Percentiles rank a stretch among this genome's conserved stretches.
These are phyloP conservation scores for Scrobipalpa atriplicella DNA, from an alignment of 2,888 invertebrate species.

Conservation along the genomic window DNA sequence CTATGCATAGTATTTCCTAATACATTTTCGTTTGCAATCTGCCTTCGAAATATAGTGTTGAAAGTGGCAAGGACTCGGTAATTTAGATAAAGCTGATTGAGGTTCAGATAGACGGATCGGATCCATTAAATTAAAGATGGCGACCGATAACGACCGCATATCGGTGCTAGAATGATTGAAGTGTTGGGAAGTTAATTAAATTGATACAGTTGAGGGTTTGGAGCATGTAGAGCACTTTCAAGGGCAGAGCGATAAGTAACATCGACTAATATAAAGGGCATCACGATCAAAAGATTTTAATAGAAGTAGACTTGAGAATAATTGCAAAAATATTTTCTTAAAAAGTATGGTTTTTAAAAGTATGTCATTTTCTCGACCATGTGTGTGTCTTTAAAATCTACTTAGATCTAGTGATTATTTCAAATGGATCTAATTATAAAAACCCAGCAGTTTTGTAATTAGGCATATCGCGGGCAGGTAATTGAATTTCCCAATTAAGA, in stretches of 20 bases:
- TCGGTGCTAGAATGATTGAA: constrained; percentile 35
- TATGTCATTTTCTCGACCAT: no score
- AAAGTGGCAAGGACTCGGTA: constrained; percentile 55
- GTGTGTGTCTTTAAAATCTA: no score
- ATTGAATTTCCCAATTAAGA: not conserved
- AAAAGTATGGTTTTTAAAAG: no score
- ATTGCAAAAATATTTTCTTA: no score
- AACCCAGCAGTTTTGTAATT: not conserved
- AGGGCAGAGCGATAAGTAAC: not conserved
- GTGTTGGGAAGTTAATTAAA: constrained; percentile 9
- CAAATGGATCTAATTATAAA: not conserved
- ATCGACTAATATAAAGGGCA: not conserved
- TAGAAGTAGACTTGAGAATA: no score
- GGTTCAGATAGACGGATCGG: constrained; percentile 59
- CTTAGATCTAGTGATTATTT: not conserved
- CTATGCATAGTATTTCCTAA: constrained; percentile 25
- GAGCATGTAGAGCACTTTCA: not conserved
- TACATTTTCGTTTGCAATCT: constrained; percentile 25
- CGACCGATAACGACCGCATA: constrained; percentile 43
- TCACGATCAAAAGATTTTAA: not conserved
- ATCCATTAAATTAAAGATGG: constrained; percentile 59
- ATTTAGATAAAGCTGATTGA: constrained; percentile 62
- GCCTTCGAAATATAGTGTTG: constrained; percentile 46
- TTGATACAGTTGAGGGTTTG: not conserved
- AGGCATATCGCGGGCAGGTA: not conserved